These are phyloP conservation scores for Myotis lucifugus DNA, from an alignment of 2,113 vertebrate genomes.

Conservation along the genomic window DNA sequence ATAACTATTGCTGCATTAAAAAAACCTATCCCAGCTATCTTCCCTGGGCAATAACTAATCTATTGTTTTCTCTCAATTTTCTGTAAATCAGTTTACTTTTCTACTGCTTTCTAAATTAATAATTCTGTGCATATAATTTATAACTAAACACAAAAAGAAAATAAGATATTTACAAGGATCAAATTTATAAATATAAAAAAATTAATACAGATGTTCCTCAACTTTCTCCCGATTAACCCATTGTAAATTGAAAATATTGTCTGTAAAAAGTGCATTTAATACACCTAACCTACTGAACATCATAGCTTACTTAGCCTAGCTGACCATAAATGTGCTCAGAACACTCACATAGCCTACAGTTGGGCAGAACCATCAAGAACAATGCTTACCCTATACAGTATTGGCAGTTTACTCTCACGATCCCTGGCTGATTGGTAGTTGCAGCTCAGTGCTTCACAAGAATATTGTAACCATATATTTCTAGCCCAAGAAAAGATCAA, in stretches of 20 bases:
- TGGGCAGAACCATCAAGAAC: neutral
- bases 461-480: neutral
- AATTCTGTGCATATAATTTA: neutral
- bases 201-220: neutral
- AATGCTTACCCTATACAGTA: neutral
- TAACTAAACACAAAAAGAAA: neutral
- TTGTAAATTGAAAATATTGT: neutral
- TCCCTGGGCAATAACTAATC: neutral
- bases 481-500: neutral
- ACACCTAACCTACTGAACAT: neutral
- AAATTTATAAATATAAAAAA: neutral
- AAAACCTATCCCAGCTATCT: neutral
- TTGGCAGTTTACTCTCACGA: too few relatives aligned
- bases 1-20: neutral
- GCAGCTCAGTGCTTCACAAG: too few relatives aligned
- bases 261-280: neutral
- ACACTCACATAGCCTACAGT: neutral
- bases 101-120: conserved; percentile 14
- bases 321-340: neutral
- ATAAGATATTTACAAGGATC: conserved; percentile 12
- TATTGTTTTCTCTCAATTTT: neutral
- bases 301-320: too few relatives aligned
- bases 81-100: neutral
- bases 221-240: neutral
- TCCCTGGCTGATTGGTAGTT: neutral